A percentile compares a stretch with the other conserved stretches of the same genome.
phyloP scores from a whole-genome alignment of 2,888 invertebrate species.

The Diogma glabrata region DNA sequence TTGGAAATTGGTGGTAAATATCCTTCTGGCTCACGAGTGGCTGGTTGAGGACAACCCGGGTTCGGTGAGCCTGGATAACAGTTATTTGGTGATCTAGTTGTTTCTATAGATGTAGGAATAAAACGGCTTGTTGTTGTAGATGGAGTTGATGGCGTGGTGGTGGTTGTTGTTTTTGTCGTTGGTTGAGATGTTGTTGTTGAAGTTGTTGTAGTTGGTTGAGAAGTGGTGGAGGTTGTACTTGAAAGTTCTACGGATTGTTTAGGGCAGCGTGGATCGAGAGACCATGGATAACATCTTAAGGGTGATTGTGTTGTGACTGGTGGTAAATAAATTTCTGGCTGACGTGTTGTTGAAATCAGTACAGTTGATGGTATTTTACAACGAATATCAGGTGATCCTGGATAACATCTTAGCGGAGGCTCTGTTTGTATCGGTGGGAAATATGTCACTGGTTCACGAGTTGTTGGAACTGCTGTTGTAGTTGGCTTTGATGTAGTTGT shows the following conservation, averaged over 20 bases:
- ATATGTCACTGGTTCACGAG: constrained; percentile 19
- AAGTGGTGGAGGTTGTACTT: constrained; percentile 23
- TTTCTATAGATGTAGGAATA: no score
- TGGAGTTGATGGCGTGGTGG: no score
- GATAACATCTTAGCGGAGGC: neutral
- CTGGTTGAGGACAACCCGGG: no score
- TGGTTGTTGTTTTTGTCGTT: constrained; percentile 25
- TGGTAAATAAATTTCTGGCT: neutral
- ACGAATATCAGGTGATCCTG: neutral
- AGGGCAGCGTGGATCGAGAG: constrained; percentile 28
- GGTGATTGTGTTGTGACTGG: constrained; percentile 18
- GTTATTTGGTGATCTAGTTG: no score
- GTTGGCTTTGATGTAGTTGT: no score
- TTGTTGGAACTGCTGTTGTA: no score
- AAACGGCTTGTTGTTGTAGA: no score
- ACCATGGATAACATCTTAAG: constrained; percentile 30
- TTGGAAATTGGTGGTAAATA: constrained; percentile 22
- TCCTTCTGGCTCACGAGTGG: constrained; percentile 20
- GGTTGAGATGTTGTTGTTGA: constrained; percentile 16
- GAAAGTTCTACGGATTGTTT: no score
- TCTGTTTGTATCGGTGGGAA: no score
- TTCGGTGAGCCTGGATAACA: no score
- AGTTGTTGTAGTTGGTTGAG: constrained; percentile 15
- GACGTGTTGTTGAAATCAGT: constrained; percentile 19
- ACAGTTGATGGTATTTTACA: constrained; percentile 11